Base-by-base conservation (phyloP, 1,140 invertebrate species). In the Zophobas atratus region DNA sequence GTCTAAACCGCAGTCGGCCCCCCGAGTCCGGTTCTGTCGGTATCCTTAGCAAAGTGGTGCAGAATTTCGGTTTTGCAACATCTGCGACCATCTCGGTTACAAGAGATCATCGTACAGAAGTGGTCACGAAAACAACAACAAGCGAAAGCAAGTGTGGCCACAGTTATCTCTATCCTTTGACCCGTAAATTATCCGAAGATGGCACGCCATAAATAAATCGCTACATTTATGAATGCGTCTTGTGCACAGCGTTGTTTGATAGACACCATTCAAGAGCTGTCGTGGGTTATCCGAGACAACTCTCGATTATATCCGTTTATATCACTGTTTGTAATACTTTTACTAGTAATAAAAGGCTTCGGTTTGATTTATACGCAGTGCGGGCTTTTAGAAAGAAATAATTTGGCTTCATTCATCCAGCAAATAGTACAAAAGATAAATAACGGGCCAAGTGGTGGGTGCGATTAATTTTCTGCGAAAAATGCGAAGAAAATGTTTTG, bases 141-240 rank as follows among this genome's bases (percentile, higher is more conserved):
- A 67, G 60, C 60, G 75, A 73, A 56, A 83, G 70, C 77, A 77
- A 81, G 82, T 82, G 80, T 79, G 82, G 78, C 81, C 76, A 77
- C 72, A 55, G 76, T 74, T 79, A 82, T 83, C 81, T 76, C 75
- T 56, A 80, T 82, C 78, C 80, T 80, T 76, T 84, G 81, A 84
- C 82, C 84, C 82, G 82, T 84, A 84, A 84, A 82, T 84, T 83
- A 84, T 82, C 81, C 75, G 71, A 79, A 57, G 82, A 84, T 83
- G 80, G 82, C 80, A 83, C 81, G 80, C 80, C 83, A 82, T 84
- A 84, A 84, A 84, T 84, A 84, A 83, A 81, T 82, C 78, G 79
- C 76, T 76, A 83, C 80, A 82, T 84, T 84, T 84, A 84, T 84
- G 82, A 83, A 82, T 84, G 81, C 77, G 80, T 75, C 72, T 75